Evolutionary conservation across 2,113 vertebrate species (phyloP).

Genomic region (Eidolon helvum): DNA sequence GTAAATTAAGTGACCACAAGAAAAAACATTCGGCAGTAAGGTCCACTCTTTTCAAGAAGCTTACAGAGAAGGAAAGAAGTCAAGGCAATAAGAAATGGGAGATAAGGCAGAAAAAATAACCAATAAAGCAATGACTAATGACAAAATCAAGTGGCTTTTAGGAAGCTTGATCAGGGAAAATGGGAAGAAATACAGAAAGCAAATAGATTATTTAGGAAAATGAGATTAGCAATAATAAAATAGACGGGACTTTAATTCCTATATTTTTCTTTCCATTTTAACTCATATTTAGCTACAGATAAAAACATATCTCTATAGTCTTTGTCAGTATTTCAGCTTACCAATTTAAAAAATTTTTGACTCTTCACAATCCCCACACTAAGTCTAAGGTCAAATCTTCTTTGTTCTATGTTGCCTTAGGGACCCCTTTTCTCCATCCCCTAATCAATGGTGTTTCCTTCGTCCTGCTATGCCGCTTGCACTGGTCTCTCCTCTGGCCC

Average conservation of each 20-base stretch:
- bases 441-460: not conserved
- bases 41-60: not conserved
- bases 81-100: not conserved
- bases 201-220: not conserved
- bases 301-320: not conserved
- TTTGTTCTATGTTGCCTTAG: not conserved
- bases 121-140: not conserved
- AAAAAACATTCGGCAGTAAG: not conserved
- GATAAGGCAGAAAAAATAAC: not conserved
- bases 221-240: not conserved
- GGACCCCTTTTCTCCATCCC: not conserved
- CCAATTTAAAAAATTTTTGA: not conserved
- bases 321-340: not conserved
- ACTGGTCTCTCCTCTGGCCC: not conserved
- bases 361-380: not conserved
- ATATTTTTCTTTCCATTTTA: not conserved
- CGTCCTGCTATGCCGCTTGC: accelerated
- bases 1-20: not conserved
- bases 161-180: not conserved
- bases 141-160: not conserved
- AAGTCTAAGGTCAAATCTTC: not conserved
- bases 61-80: not conserved
- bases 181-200: not conserved
- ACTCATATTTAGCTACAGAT: not conserved
- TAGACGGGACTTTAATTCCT: not conserved